Conservation (phyloP, 2,113 vertebrate species). For the Leptobrachium leishanense region DNA sequence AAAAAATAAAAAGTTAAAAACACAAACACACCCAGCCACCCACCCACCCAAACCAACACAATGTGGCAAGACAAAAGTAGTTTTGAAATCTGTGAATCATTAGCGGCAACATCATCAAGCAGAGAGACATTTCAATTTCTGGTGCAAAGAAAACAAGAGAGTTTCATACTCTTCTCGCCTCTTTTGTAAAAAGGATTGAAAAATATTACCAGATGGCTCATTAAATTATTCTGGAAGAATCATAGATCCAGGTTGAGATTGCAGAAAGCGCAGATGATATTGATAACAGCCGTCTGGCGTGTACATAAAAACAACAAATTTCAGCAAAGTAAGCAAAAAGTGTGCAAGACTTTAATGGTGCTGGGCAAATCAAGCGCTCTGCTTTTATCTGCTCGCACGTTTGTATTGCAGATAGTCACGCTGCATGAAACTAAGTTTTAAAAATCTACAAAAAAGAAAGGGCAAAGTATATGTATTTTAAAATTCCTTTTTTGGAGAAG, state of each 20-base stretch:
- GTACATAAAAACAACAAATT: conserved; percentile 1
- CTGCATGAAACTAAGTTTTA: background rate
- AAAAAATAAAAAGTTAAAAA: too few species aligned
- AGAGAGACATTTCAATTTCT: conserved; percentile 22
- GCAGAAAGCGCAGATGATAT: conserved; percentile 36
- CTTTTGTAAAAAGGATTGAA: conserved; percentile 21
- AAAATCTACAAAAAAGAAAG: background rate
- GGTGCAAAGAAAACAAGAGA: conserved; percentile 29
- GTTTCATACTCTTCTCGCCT: conserved; percentile 13
- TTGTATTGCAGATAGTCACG: too few species aligned
- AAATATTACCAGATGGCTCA: conserved; percentile 45
- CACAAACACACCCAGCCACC: too few species aligned
- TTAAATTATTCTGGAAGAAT: conserved; percentile 41
- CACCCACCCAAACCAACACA: too few species aligned
- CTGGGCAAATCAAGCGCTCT: background rate
- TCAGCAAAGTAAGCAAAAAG: conserved; percentile 3
- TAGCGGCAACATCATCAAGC: too few species aligned
- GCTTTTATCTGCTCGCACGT: background rate
- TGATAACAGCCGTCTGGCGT: conserved; percentile 37
- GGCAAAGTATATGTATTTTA: too few species aligned
- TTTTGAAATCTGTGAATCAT: too few species aligned
- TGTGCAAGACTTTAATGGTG: background rate
- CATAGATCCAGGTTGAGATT: conserved; percentile 35
- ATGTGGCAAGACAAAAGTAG: too few species aligned
- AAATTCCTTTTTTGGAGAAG: too few species aligned